phyloP scores from a whole-genome alignment of 2,888 invertebrate genomes.

The Unio delphinus region DNA sequence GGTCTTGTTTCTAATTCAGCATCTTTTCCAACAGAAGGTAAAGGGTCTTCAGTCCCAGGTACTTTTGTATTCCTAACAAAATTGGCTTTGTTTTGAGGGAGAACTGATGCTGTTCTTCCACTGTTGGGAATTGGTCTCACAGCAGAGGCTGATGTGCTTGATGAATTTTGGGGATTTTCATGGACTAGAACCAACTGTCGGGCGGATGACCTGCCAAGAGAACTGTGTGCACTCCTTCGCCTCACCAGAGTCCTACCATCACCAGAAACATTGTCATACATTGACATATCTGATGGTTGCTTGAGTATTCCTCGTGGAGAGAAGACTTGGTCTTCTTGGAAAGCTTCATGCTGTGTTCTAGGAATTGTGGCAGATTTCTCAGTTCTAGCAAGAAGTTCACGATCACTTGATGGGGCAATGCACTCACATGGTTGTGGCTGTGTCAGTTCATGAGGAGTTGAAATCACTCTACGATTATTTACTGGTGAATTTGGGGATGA shows the following conservation, averaged over 20 bases:
- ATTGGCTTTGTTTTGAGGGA: not conserved
- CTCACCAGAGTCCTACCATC: slow-evolving; percentile 8
- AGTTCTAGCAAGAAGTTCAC: slow-evolving; percentile 28
- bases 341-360: slow-evolving; percentile 40
- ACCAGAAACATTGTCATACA: slow-evolving; percentile 38
- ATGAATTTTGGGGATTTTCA: not conserved
- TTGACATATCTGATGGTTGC: slow-evolving; percentile 46
- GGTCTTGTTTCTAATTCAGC: slow-evolving; percentile 1
- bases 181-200: slow-evolving; percentile 2
- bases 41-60: slow-evolving; percentile 12
- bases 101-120: not conserved
- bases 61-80: slow-evolving; percentile 13
- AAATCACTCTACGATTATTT: slow-evolving; percentile 71
- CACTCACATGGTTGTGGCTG: slow-evolving; percentile 34
- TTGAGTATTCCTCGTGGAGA: slow-evolving; percentile 49
- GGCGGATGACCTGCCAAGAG: slow-evolving; percentile 1
- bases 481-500: slow-evolving; percentile 64
- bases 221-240: not conserved
- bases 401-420: slow-evolving; percentile 70
- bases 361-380: slow-evolving; percentile 56
- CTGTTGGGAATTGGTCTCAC: not conserved
- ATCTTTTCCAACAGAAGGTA: slow-evolving; percentile 26
- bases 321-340: slow-evolving; percentile 32
- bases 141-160: not conserved
- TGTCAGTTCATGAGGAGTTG: slow-evolving; percentile 53